Percentiles rank a stretch among this genome's conserved stretches.
Conservation (phyloP, 1,140 invertebrate species). For the Hetaerina americana region DNA sequence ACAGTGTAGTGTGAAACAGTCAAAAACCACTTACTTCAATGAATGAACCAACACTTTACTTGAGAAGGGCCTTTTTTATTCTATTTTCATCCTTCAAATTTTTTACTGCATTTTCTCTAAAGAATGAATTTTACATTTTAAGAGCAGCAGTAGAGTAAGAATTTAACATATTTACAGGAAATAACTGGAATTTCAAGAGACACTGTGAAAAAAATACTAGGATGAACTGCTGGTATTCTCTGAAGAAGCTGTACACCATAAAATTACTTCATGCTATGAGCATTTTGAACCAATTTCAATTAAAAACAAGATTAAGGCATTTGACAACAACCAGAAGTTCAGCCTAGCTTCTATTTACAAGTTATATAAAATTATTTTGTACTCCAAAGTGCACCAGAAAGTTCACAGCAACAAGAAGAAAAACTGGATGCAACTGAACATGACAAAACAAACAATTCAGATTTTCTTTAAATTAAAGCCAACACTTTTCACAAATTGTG, state of each 20-base stretch:
- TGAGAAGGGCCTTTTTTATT: not conserved
- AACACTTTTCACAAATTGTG: not conserved
- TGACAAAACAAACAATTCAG: not conserved
- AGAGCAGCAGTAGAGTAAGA: not conserved
- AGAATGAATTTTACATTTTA: conserved; percentile 1
- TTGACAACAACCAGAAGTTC: not conserved
- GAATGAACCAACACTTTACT: too few relatives aligned
- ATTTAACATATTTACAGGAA: not conserved
- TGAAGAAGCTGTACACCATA: not conserved
- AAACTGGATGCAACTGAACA: not conserved
- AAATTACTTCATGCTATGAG: not conserved
- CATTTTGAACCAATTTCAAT: not conserved
- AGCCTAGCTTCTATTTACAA: not conserved
- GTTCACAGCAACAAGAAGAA: not conserved
- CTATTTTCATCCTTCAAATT: not conserved
- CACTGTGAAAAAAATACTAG: not conserved
- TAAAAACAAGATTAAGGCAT: not conserved
- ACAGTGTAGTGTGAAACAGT: too few relatives aligned
- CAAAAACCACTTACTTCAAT: too few relatives aligned
- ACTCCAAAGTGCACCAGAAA: not conserved
- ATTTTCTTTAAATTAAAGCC: conserved; percentile 1
- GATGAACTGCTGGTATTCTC: not conserved
- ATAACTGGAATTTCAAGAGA: not conserved
- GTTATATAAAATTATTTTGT: not conserved
- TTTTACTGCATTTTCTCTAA: not conserved